Percentiles rank a stretch among this genome's conserved stretches.
Conservation (phyloP, 2,113 vertebrate genomes). For the Salvator merianae region DNA sequence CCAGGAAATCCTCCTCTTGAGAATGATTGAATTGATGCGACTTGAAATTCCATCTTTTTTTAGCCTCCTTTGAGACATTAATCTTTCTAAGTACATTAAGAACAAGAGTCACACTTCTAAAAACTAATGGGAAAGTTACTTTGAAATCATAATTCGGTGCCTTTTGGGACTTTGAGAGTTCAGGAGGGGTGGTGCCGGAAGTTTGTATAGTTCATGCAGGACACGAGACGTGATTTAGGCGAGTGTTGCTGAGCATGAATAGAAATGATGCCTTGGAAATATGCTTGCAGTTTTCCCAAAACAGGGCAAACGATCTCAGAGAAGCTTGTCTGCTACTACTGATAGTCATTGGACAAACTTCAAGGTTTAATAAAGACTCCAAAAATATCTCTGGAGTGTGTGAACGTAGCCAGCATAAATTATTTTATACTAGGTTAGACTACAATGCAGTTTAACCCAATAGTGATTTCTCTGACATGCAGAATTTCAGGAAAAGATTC, state of each 20-base stretch:
- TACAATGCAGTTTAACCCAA: background rate
- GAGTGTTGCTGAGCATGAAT: no score
- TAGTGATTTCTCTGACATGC: background rate
- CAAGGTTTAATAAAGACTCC: background rate
- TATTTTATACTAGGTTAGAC: background rate
- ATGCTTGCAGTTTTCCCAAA: background rate
- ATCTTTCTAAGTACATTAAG: no score
- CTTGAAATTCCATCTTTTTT: no score
- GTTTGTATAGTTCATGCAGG: background rate
- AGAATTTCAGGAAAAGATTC: background rate
- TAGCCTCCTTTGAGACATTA: no score
- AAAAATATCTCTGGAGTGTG: background rate
- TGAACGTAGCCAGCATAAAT: background rate
- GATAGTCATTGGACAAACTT: background rate
- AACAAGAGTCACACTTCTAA: no score
- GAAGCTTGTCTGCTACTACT: background rate
- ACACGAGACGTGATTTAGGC: background rate
- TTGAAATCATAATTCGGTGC: no score
- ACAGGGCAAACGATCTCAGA: background rate
- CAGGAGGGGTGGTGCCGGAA: background rate
- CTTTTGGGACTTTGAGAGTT: background rate
- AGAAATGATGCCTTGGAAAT: background rate
- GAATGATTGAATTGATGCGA: no score
- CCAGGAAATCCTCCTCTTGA: no score
- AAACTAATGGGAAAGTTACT: no score